Evolutionary conservation across 2,797 vertebrate genomes (phyloP).

Genomic region (Hephaestus fuliginosus): DNA sequence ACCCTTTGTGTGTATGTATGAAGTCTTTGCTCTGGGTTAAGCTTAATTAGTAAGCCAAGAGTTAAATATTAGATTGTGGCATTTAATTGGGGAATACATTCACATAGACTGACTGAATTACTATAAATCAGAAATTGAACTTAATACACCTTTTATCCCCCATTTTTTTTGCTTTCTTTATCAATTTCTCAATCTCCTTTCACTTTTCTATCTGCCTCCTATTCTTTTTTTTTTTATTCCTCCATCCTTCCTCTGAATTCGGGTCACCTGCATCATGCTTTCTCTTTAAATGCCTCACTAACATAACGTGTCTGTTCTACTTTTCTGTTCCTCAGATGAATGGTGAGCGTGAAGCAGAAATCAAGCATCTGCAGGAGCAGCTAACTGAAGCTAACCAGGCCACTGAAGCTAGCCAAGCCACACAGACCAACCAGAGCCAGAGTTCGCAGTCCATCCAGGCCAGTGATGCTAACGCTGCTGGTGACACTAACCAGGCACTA

Average conservation of each 20-base stretch:
- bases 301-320: not conserved
- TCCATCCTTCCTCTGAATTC: not conserved
- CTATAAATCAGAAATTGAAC: not conserved
- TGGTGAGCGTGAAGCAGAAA: slow-evolving; percentile 89
- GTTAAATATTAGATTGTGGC: not conserved
- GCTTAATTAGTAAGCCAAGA: not conserved
- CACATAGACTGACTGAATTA: too few species aligned
- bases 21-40: not conserved
- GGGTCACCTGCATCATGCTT: not conserved
- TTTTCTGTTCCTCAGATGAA: slow-evolving; percentile 77
- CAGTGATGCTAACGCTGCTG: slow-evolving; percentile 34
- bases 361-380: slow-evolving; percentile 90
- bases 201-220: too few species aligned
- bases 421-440: slow-evolving; percentile 54
- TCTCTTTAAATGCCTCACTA: not conserved
- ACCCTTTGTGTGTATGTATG: not conserved
- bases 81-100: not conserved
- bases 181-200: not conserved
- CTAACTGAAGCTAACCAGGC: slow-evolving; percentile 74
- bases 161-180: not conserved
- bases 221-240: too few species aligned
- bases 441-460: slow-evolving; percentile 55
- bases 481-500: slow-evolving; percentile 67
- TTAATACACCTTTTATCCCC: too few species aligned
- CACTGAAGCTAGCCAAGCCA: slow-evolving; percentile 46